These are phyloP conservation scores for Turnix velox DNA, from an alignment of 2,113 vertebrate genomes.

Conservation along the genomic window DNA sequence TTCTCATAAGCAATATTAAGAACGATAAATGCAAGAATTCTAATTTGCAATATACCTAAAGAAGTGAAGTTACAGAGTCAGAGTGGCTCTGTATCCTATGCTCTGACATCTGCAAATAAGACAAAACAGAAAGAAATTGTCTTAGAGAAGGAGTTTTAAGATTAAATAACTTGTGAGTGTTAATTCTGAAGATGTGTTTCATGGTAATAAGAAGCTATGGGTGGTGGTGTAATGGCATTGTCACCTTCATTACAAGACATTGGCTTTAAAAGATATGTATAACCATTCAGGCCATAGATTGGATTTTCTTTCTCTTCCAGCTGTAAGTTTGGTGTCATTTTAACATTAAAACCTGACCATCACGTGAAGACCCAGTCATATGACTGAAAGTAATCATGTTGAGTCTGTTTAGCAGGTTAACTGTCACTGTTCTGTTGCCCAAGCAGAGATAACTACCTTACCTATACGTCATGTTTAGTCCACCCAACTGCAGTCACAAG, in stretches of 20 bases:
- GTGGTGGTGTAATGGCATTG: background rate
- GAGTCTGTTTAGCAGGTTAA: background rate
- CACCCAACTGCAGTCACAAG: background rate
- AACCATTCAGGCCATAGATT: background rate
- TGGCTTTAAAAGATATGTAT: background rate
- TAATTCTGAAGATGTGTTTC: background rate
- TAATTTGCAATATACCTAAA: background rate
- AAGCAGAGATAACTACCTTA: background rate
- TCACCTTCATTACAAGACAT: background rate
- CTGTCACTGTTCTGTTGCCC: background rate
- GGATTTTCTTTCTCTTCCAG: background rate
- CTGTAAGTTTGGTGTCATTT: background rate
- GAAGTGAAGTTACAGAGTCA: background rate
- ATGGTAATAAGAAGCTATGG: background rate
- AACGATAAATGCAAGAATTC: background rate
- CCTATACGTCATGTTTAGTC: background rate
- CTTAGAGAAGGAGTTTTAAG: background rate
- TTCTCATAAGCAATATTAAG: background rate
- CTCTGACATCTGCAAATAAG: background rate
- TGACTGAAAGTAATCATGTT: fast-evolving
- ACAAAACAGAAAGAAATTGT: background rate
- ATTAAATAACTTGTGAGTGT: background rate
- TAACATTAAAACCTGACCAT: background rate
- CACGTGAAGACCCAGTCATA: background rate
- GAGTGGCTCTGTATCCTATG: background rate